Percentiles rank a stretch among this genome's conserved stretches.
Conservation (phyloP, 92 coral and sea anemone genomes). For the Epizoanthus fatuus region DNA sequence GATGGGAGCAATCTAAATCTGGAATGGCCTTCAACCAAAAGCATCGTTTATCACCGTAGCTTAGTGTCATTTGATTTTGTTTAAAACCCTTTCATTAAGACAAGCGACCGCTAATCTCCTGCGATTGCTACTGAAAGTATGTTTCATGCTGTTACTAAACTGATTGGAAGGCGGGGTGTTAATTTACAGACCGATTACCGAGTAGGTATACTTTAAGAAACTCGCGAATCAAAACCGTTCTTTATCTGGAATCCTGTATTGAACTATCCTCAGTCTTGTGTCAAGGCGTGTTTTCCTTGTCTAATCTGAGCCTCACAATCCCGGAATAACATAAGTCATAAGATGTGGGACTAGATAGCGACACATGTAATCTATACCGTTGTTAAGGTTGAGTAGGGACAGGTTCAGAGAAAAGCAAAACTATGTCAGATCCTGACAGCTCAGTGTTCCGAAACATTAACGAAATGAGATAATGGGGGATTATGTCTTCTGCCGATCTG, state of each 20-base stretch:
- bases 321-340: too few relatives aligned
- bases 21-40: neutral
- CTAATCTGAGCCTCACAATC: neutral
- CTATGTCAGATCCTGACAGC: neutral
- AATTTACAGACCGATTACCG: slow-evolving; percentile 11
- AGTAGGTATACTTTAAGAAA: neutral
- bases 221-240: neutral
- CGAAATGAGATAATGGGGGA: slow-evolving; percentile 2
- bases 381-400: neutral
- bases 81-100: slow-evolving; percentile 22
- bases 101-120: slow-evolving; percentile 1
- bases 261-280: neutral
- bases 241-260: neutral
- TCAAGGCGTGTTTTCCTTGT: neutral
- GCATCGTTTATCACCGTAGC: neutral
- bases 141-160: slow-evolving; percentile 15
- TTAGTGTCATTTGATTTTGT: slow-evolving; percentile 16
- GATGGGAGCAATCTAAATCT: neutral
- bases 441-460: neutral
- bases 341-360: neutral
- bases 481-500: neutral
- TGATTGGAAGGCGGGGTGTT: neutral
- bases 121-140: slow-evolving; percentile 24
- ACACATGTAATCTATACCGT: neutral
- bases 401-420: neutral